phyloP scores from a whole-genome alignment of 2,888 invertebrate genomes.

The Drosophila hamatofila region DNA sequence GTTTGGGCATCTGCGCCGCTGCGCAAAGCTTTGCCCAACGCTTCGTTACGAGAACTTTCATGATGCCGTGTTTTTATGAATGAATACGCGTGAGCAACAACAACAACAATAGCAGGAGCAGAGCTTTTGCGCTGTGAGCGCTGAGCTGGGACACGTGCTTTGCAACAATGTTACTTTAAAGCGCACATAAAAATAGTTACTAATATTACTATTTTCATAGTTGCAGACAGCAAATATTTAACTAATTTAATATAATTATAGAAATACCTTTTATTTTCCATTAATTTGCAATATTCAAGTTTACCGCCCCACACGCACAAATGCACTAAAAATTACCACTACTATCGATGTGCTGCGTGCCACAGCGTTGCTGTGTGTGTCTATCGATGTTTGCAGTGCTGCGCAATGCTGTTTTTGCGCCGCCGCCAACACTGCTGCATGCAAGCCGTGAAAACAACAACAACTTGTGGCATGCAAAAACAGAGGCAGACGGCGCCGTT shows the following conservation, averaged over 20 bases:
- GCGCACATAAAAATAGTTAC: not conserved
- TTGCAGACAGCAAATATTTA: accelerated
- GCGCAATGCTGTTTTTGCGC: conserved; percentile 2
- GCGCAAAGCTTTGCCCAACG: conserved; percentile 55
- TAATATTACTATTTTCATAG: not conserved
- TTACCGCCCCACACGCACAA: not conserved
- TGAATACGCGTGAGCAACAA: conserved; percentile 47
- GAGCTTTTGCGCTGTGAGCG: conserved; percentile 35
- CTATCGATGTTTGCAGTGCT: conserved; percentile 46
- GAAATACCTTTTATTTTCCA: not conserved
- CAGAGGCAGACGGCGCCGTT: conserved; percentile 29
- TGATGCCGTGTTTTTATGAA: conserved; percentile 68
- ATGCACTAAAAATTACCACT: conserved; percentile 44
- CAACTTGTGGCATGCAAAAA: conserved; percentile 53
- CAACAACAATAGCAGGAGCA: not conserved
- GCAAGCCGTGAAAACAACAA: conserved; percentile 34
- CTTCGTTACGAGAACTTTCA: conserved; percentile 38
- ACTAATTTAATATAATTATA: not conserved
- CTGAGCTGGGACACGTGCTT: not conserved
- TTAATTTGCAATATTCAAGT: not conserved
- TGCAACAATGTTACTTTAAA: not conserved
- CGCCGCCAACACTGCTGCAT: conserved; percentile 18
- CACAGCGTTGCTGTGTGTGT: not conserved
- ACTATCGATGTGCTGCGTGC: conserved; percentile 20
- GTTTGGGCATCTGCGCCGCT: conserved; percentile 55